Percentiles rank a stretch among this genome's conserved stretches.
phyloP scores from a whole-genome alignment of 2,888 invertebrate genomes.

The Brachypalpus laphriformis region DNA sequence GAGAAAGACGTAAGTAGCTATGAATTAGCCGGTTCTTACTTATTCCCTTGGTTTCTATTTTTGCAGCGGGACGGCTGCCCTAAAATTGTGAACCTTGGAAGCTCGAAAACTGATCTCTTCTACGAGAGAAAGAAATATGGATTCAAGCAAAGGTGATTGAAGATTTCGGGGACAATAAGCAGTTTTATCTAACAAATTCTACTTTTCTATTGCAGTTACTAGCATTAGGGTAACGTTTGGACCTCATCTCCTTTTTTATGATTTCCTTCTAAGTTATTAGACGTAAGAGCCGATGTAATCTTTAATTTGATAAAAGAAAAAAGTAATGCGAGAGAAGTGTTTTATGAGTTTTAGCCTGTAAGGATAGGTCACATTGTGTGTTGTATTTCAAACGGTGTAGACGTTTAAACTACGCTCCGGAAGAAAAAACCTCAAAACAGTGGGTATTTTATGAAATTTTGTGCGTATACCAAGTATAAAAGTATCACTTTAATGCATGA shows the following conservation, averaged over 20 bases:
- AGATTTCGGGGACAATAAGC: background rate
- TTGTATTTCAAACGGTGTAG: too few species aligned
- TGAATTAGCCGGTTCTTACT: background rate
- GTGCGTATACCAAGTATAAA: too few species aligned
- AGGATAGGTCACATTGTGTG: too few species aligned
- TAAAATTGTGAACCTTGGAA: slow-evolving; percentile 99
- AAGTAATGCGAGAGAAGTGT: background rate
- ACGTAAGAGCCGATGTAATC: slow-evolving; percentile 7
- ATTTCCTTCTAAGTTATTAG: slow-evolving; percentile 30
- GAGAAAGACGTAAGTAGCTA: slow-evolving; percentile 93
- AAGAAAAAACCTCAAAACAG: too few species aligned
- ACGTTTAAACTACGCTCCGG: too few species aligned
- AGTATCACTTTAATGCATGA: too few species aligned
- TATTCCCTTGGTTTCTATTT: slow-evolving; percentile 77
- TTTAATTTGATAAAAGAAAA: slow-evolving; percentile 13
- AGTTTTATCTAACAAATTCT: background rate
- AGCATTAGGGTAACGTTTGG: background rate
- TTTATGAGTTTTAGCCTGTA: background rate
- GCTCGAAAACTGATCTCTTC: slow-evolving; percentile 99
- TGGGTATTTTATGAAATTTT: too few species aligned
- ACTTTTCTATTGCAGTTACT: slow-evolving; percentile 56
- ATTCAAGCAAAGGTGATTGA: slow-evolving; percentile 89
- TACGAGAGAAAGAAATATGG: slow-evolving; percentile 99
- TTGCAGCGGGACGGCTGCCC: slow-evolving; percentile 99
- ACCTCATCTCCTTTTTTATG: background rate